phyloP scores from a whole-genome alignment of 2,113 vertebrate species.

The Cacatua alba region DNA sequence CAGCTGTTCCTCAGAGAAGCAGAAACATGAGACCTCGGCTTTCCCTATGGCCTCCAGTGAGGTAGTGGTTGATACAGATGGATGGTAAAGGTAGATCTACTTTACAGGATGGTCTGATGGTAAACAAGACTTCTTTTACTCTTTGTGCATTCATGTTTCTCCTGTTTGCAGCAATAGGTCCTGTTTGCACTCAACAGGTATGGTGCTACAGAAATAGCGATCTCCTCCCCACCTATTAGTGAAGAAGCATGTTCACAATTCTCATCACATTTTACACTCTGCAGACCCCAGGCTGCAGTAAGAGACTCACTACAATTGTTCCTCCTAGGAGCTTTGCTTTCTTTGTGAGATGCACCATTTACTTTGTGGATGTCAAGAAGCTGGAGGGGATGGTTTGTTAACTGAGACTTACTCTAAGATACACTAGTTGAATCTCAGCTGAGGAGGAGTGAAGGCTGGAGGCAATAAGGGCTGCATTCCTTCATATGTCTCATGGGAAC shows the following conservation, averaged over 20 bases:
- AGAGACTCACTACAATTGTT: background rate
- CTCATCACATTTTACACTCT: background rate
- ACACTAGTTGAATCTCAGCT: background rate
- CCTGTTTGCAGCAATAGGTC: background rate
- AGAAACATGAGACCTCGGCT: background rate
- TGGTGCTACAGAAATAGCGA: background rate
- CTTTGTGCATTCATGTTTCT: background rate
- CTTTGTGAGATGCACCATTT: background rate
- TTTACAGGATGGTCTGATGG: background rate
- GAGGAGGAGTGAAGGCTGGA: background rate
- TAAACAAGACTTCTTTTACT: background rate
- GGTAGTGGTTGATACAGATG: background rate
- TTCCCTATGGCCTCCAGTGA: background rate
- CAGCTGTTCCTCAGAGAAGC: background rate
- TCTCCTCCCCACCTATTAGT: background rate
- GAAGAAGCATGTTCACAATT: background rate
- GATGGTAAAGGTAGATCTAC: background rate
- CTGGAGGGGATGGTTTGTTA: background rate
- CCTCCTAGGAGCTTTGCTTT: background rate
- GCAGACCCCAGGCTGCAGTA: background rate
- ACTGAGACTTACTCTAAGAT: background rate
- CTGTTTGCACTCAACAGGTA: background rate
- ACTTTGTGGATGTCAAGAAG: background rate
- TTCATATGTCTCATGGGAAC: background rate
- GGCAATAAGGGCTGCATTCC: conserved; percentile 3